These are phyloP conservation scores for Hermodice carunculata DNA, from an alignment of 2,888 invertebrate species.

Conservation along the genomic window DNA sequence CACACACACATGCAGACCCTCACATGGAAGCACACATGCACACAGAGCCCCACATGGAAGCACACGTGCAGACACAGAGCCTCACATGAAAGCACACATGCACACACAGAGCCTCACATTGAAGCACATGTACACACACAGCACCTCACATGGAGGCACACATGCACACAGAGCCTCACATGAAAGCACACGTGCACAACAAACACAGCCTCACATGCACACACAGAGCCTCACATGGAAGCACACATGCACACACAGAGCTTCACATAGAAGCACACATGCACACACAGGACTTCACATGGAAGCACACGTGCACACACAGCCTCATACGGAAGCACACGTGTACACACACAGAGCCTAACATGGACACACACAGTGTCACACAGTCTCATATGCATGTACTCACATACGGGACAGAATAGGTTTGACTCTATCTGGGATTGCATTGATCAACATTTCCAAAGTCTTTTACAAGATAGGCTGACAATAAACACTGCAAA, in stretches of 20 bases:
- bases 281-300: background rate
- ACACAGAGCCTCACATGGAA: background rate
- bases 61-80: background rate
- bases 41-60: background rate
- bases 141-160: too few relatives aligned
- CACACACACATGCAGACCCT: too few relatives aligned
- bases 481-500: too few relatives aligned
- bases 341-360: too few relatives aligned
- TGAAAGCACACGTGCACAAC: background rate
- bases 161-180: background rate
- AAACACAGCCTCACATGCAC: background rate
- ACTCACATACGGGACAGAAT: too few relatives aligned
- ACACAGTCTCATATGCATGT: too few relatives aligned
- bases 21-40: too few relatives aligned
- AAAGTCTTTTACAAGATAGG: too few relatives aligned
- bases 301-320: background rate
- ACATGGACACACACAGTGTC: too few relatives aligned
- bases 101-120: conserved; percentile 1
- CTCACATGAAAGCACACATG: background rate
- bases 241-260: background rate
- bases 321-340: background rate
- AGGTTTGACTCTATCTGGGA: too few relatives aligned
- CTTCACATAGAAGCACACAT: background rate
- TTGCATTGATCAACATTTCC: too few relatives aligned
- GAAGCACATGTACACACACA: background rate